Conservation (phyloP, 2,797 vertebrate genomes). For the Epinephelus coioides region DNA sequence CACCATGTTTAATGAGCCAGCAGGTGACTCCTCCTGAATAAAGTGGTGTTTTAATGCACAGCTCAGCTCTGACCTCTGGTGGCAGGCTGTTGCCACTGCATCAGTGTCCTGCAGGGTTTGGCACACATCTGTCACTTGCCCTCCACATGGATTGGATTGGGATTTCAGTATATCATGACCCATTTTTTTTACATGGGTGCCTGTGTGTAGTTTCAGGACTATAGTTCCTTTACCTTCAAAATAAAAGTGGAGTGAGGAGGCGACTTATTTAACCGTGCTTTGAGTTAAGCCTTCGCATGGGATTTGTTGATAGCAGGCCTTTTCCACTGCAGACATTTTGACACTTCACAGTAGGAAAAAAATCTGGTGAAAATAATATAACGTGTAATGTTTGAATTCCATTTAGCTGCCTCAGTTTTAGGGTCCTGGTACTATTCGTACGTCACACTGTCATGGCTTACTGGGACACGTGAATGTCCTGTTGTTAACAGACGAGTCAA, state of each 20-base stretch:
- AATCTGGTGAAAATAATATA: background rate
- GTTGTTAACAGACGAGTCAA: too few species aligned
- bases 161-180: background rate
- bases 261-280: background rate
- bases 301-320: background rate
- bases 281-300: background rate
- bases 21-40: background rate
- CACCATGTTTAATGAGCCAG: background rate
- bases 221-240: background rate
- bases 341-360: background rate
- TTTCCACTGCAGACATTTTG: background rate
- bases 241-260: background rate
- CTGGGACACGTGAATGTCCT: background rate
- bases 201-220: background rate
- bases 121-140: slow-evolving; percentile 24
- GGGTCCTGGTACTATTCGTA: background rate
- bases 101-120: background rate
- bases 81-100: slow-evolving; percentile 28
- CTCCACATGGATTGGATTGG: slow-evolving; percentile 7
- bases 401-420: background rate
- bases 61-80: slow-evolving; percentile 61
- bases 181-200: background rate
- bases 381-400: background rate
- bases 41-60: background rate
- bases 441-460: background rate